phyloP scores from a whole-genome alignment of 2,888 invertebrate genomes.

The Lamproptera curius region DNA sequence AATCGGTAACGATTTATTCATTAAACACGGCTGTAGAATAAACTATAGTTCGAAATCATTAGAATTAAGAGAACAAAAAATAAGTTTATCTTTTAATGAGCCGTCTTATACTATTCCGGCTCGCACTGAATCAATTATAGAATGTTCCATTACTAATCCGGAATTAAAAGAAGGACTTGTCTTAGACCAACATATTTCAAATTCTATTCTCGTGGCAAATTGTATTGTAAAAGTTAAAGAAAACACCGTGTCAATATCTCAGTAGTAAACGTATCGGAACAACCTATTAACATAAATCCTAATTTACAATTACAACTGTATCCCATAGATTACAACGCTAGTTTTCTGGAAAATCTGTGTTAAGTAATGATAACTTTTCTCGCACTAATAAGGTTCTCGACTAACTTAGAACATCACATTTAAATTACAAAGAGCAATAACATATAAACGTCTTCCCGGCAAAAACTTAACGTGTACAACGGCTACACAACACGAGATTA shows the following conservation, averaged over 20 bases:
- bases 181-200: constrained; percentile 19
- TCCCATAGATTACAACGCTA: background rate
- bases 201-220: constrained; percentile 22
- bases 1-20: constrained; percentile 17
- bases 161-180: constrained; percentile 27
- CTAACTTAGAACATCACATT: constrained; percentile 18
- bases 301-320: constrained; percentile 1
- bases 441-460: constrained; percentile 22
- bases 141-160: constrained; percentile 29
- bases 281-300: constrained; percentile 5
- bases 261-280: constrained; percentile 19
- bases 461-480: constrained; percentile 17
- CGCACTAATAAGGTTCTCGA: constrained; percentile 21
- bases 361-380: too few relatives aligned
- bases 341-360: too few relatives aligned
- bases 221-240: constrained; percentile 20
- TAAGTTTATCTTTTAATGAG: constrained; percentile 17
- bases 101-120: constrained; percentile 7
- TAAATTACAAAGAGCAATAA: background rate
- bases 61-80: constrained; percentile 20
- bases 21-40: constrained; percentile 21
- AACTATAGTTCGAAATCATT: constrained; percentile 16
- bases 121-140: constrained; percentile 26
- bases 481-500: constrained; percentile 23
- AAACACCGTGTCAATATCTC: constrained; percentile 18